A percentile compares a stretch with the other conserved stretches of the same genome.
Conservation (phyloP, 2,888 invertebrate genomes). For the Pollenia amentaria region DNA sequence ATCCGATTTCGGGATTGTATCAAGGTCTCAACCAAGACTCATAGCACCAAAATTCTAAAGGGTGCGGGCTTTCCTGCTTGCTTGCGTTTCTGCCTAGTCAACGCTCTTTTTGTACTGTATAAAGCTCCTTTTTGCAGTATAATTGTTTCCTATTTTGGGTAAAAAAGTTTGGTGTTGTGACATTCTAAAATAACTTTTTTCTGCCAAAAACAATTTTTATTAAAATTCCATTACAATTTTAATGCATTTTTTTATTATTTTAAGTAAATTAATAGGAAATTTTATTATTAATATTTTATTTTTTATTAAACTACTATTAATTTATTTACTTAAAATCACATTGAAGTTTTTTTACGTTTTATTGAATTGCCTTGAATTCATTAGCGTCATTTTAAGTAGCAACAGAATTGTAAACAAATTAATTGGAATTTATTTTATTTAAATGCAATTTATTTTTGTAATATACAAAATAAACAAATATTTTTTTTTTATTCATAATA, state of each 20-base stretch:
- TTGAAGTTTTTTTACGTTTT: conserved; percentile 24
- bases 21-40: too few species aligned
- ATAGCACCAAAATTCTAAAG: too few species aligned
- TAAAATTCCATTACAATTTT: conserved; percentile 42
- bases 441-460: conserved; percentile 38
- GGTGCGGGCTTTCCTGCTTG: too few species aligned
- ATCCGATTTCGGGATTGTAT: too few species aligned
- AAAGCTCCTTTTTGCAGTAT: too few species aligned
- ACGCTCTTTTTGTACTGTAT: too few species aligned
- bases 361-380: conserved; percentile 65
- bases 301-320: not conserved
- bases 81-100: too few species aligned
- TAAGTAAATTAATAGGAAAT: not conserved
- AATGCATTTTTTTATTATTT: conserved; percentile 14
- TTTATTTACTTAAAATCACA: conserved; percentile 12
- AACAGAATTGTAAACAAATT: conserved; percentile 68
- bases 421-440: conserved; percentile 62
- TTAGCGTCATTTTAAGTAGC: conserved; percentile 51
- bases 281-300: not conserved
- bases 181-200: too few species aligned
- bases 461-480: conserved; percentile 10
- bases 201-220: too few species aligned
- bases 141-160: too few species aligned
- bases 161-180: too few species aligned
- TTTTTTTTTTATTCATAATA: conserved; percentile 7